Conservation (phyloP, 2,888 invertebrate species). For the Tanytarsus gracilentus region DNA sequence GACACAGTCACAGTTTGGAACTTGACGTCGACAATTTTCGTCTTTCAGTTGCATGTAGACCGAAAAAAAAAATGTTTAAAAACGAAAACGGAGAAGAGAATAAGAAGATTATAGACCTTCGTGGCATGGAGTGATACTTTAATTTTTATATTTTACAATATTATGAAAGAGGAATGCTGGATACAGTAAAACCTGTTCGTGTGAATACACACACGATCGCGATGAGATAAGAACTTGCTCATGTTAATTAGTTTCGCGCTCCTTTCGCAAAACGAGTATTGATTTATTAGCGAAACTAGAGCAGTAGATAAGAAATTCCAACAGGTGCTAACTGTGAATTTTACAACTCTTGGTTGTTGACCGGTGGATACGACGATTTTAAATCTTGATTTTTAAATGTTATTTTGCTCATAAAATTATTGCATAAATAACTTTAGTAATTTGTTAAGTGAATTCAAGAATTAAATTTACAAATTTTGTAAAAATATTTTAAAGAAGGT, state of each 20-base stretch:
- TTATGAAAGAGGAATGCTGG: background rate
- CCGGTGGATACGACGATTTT: no score
- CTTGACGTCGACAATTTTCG: background rate
- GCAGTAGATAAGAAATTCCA: no score
- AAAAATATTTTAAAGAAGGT: no score
- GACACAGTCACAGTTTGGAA: slow-evolving; percentile 2
- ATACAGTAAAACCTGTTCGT: background rate
- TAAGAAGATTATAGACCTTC: background rate
- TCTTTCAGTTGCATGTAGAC: background rate
- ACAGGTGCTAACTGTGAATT: no score
- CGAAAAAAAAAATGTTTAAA: background rate
- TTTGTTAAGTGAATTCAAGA: no score
- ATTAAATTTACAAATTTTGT: no score
- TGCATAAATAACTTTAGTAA: no score
- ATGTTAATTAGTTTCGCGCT: no score
- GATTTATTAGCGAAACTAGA: background rate
- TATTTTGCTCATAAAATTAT: no score
- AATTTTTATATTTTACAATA: background rate
- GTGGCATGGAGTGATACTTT: background rate
- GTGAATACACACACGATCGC: background rate
- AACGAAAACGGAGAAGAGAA: slow-evolving; percentile 6
- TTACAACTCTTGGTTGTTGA: no score
- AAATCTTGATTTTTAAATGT: no score
- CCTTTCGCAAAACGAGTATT: no score
- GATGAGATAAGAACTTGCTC: background rate